Evolutionary conservation across 2,113 vertebrate species (phyloP).

Genomic region (Monopterus albus): DNA sequence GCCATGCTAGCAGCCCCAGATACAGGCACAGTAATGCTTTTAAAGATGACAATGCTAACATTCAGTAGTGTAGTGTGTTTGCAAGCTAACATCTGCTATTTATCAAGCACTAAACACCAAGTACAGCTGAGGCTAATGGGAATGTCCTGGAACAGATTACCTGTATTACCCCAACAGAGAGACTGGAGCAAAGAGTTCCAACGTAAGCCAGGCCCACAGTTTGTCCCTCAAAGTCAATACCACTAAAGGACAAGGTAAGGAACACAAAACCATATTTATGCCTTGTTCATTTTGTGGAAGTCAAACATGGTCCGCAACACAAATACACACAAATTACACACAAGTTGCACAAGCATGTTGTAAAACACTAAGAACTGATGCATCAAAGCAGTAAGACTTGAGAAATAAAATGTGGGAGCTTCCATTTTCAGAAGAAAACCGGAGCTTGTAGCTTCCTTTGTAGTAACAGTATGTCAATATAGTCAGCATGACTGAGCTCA

Average conservation of each 20-base stretch:
- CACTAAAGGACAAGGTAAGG: constrained; percentile 67
- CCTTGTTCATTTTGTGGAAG: too few relatives aligned
- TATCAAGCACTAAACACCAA: too few relatives aligned
- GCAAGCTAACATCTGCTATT: too few relatives aligned
- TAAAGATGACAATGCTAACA: too few relatives aligned
- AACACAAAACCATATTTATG: neutral
- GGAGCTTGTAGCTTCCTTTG: neutral
- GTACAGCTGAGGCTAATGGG: too few relatives aligned
- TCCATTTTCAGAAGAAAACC: neutral
- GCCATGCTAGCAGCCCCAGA: too few relatives aligned
- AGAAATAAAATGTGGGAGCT: neutral
- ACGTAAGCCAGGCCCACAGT: constrained; percentile 83
- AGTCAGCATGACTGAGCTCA: too few relatives aligned
- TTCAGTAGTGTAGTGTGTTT: too few relatives aligned
- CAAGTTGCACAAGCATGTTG: neutral
- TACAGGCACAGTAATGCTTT: too few relatives aligned
- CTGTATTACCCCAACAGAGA: constrained; percentile 81
- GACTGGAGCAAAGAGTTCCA: constrained; percentile 77
- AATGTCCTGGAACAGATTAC: constrained; percentile 52
- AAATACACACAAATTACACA: neutral
- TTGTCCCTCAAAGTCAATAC: constrained; percentile 79
- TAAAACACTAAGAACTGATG: neutral
- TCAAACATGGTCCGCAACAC: too few relatives aligned
- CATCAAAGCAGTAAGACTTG: neutral
- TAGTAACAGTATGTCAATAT: too few relatives aligned